These are phyloP conservation scores for Echinops telfairi DNA, from an alignment of 2,113 vertebrate genomes.

Conservation along the genomic window DNA sequence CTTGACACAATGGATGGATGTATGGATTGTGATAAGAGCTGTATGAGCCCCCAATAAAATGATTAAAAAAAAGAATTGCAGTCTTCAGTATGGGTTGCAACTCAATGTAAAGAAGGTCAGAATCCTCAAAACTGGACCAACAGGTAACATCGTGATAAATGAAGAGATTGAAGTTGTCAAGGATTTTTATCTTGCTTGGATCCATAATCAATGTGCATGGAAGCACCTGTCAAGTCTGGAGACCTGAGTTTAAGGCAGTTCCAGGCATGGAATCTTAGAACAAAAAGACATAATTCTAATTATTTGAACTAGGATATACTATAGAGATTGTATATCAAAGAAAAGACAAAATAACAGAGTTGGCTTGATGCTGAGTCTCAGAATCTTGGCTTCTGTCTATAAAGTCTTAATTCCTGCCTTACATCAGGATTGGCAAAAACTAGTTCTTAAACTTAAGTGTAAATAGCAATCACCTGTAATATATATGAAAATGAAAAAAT, in stretches of 20 bases:
- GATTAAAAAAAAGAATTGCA: no score
- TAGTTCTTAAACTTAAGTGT: background rate
- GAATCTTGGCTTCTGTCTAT: background rate
- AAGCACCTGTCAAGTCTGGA: no score
- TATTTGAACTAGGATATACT: background rate
- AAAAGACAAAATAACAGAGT: background rate
- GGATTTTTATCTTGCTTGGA: no score
- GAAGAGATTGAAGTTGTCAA: no score
- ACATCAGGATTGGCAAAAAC: background rate
- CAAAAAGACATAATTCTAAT: background rate
- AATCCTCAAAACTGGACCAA: no score
- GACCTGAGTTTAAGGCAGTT: background rate
- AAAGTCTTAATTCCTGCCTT: background rate
- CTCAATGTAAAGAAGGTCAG: no score
- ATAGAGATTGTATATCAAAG: background rate
- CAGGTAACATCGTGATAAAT: no score
- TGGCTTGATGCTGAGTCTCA: background rate
- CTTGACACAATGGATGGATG: no score
- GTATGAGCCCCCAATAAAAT: no score
- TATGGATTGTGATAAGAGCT: no score
- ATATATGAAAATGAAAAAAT: constrained; percentile 12
- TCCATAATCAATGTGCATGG: no score
- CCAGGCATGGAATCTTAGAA: background rate
- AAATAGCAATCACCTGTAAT: background rate
- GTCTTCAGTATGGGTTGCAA: no score